Evolutionary conservation across 2,888 invertebrate species (phyloP), one percentile per base, ranked within the genome.

Genomic region (Xanthia icteritia): DNA sequence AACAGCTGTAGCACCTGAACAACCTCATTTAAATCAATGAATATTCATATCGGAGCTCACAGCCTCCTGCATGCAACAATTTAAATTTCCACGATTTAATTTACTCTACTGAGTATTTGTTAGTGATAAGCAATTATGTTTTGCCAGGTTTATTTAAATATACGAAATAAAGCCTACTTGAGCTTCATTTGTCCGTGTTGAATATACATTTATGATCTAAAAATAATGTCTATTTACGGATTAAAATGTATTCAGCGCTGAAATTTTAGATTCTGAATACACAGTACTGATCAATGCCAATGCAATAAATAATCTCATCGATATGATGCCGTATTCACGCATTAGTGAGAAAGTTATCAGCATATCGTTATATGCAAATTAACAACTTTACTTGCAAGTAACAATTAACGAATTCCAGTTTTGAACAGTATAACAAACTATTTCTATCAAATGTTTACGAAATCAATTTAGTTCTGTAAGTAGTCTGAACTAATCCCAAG

Each of bases 1-100:
- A 91, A 85, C 89, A 86, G 76, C 60, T 70, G 83, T 72, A 79
- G 63, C 64, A 76, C 84, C 78, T 79, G 85, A 72, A 79, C 84
- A 83, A 83, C 82, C 81, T 88, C 85, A 73, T 83, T 86, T 88
- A 84, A 78, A 77, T 76, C 76, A 81, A 90, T 91, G 90, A 89
- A 91, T 91, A 91, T 91, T 91, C 87, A 91, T 89, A 77, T 77
- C 68, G 79, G 69, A 78, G 77, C 76, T 72, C 65, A 78, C 83
- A 86, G 83, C 70, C 81, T 90, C 76, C 82, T 72, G 78, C 76
- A 76, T 84, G 78, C 79, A 86, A 86, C 87, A 85, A 89, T 88
- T 89, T 88, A 82, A 88, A 69, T 82, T 84, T 79, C 82, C 81
- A 76, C 78, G 82, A 79, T 76, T 76, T 66, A 51, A 81, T 86